Conservation (phyloP, 2,113 vertebrate genomes). For the Pelvicachromis taeniatus region DNA sequence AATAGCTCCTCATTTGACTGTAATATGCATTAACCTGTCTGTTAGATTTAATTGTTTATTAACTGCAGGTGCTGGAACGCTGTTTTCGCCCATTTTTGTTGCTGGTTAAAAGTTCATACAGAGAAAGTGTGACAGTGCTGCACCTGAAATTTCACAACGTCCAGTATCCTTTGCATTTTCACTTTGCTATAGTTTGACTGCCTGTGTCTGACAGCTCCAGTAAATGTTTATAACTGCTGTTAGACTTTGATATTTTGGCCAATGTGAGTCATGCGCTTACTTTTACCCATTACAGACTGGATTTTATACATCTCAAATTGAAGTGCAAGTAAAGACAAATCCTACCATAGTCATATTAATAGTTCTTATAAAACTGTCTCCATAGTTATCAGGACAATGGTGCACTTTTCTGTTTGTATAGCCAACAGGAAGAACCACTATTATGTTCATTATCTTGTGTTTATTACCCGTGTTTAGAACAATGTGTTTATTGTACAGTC, state of each 20-base stretch:
- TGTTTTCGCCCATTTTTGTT: neutral
- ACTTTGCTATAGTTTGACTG: neutral
- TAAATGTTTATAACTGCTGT: neutral
- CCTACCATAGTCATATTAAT: neutral
- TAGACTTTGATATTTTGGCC: neutral
- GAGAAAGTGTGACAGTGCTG: neutral
- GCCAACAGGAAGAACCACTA: neutral
- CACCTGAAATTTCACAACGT: neutral
- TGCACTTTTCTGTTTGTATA: neutral
- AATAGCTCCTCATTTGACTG: no score
- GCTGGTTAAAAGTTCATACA: neutral
- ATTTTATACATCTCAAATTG: neutral
- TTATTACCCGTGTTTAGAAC: neutral
- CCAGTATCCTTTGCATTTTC: neutral
- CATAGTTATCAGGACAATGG: neutral
- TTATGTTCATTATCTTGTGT: neutral
- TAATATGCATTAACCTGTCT: neutral
- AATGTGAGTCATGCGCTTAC: neutral
- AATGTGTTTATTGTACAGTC: neutral
- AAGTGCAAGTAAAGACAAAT: neutral
- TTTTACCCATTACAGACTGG: neutral
- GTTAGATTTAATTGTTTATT: neutral
- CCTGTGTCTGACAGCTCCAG: neutral
- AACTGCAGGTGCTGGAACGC: neutral
- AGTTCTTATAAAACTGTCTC: neutral